A percentile compares a stretch with the other conserved stretches of the same genome.
phyloP scores from a whole-genome alignment of 30 jellyfish, hydroid and myxozoan species.

The Hydractinia echinata region DNA sequence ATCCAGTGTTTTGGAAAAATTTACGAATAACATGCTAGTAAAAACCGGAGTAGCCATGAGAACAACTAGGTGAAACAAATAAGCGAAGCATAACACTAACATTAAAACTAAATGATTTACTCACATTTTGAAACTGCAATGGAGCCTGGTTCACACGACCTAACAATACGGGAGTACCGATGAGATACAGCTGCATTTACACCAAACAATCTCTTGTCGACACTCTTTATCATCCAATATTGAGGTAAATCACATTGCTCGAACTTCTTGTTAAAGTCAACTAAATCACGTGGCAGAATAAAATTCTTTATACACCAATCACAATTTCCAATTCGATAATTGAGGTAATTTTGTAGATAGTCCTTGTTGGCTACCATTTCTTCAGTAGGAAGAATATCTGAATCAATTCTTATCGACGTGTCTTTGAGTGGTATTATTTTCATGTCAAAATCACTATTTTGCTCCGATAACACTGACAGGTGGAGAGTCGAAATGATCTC shows the following conservation, averaged over 20 bases:
- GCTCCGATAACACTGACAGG: background rate
- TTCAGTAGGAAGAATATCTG: constrained; percentile 12
- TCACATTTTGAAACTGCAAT: constrained; percentile 69
- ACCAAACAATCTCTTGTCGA: constrained; percentile 21
- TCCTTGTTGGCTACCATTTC: constrained; percentile 28
- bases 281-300: constrained; percentile 36
- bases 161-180: constrained; percentile 44
- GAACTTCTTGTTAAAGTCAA: constrained; percentile 21
- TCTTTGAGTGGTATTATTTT: background rate
- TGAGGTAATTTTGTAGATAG: constrained; percentile 10
- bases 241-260: constrained; percentile 35
- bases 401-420: background rate
- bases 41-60: background rate
- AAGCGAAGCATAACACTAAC: background rate
- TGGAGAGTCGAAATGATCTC: background rate
- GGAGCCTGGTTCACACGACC: constrained; percentile 60
- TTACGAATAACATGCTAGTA: background rate
- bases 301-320: constrained; percentile 24
- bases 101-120: constrained; percentile 1
- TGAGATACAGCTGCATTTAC: constrained; percentile 44
- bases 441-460: background rate
- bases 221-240: constrained; percentile 51
- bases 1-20: background rate
- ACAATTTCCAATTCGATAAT: background rate
- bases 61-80: background rate